A percentile compares a stretch with the other conserved stretches of the same genome.
Evolutionary conservation across 2,113 vertebrate species (phyloP).

Genomic region (Paedocypris sp.): DNA sequence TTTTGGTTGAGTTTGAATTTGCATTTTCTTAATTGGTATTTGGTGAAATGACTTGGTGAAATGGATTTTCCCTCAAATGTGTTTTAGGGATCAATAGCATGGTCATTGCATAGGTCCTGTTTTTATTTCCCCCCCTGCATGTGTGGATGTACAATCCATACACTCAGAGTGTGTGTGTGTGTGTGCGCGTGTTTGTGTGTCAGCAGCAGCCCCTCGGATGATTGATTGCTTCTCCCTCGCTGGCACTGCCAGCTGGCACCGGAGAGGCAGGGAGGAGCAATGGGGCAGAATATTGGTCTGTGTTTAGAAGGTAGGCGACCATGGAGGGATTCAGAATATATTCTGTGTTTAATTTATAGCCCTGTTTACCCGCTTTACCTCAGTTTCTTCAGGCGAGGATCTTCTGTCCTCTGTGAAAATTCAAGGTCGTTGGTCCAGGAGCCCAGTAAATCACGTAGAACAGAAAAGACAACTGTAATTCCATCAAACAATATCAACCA

Average conservation of each 20-base stretch:
- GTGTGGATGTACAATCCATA: not conserved
- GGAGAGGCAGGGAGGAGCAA: not conserved
- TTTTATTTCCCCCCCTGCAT: conserved; percentile 2
- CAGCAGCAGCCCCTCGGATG: conserved; percentile 14
- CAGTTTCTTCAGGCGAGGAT: too few relatives aligned
- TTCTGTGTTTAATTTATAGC: too few relatives aligned
- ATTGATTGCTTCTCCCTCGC: conserved; percentile 28
- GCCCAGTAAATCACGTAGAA: conserved; percentile 5
- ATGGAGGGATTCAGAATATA: not conserved
- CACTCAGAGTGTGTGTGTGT: conserved; percentile 1
- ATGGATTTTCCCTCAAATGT: too few relatives aligned
- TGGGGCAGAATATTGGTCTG: conserved; percentile 17
- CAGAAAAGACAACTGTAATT: not conserved
- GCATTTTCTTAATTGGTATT: too few relatives aligned
- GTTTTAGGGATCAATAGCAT: too few relatives aligned
- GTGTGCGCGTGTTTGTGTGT: too few relatives aligned
- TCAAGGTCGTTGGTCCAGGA: not conserved
- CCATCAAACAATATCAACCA: conserved; percentile 2
- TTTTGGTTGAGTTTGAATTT: too few relatives aligned
- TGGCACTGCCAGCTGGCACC: conserved; percentile 23
- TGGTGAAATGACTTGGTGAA: too few relatives aligned
- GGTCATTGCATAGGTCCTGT: not conserved
- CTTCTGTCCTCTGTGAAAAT: too few relatives aligned
- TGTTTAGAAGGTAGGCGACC: conserved; percentile 1
- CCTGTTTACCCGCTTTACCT: too few relatives aligned